Base-by-base conservation (phyloP, 2,888 invertebrate genomes). In the Alitta virens region DNA sequence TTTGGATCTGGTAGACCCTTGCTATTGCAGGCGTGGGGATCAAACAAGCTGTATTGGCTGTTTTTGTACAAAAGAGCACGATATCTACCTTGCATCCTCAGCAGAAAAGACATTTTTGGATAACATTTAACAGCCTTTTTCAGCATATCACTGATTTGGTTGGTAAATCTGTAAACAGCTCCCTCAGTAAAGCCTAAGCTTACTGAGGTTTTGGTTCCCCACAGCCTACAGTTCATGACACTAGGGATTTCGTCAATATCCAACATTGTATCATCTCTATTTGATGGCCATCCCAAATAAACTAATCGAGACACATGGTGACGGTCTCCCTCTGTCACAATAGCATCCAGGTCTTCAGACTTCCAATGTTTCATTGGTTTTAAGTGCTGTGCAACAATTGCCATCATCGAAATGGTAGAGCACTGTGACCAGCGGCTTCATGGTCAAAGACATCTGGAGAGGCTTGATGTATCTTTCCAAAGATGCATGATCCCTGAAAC, bases 361-460 rank as follows among this genome's bases (percentile, higher is more conserved):
- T 16, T 21, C 52, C 52, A 52, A 16, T 52, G 3, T 2, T 52
- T 52, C 3, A 16, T 16, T 2, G n/a, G 23, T 23, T 21, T 21
- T 2, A 52, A 16, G 2, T 52, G 2, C 2, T 24, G 26, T 5
- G 52, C 52, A 2, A 52, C 2, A 21, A 52, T 26, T 24, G 52
- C 52, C 52, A 52, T 52, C 3, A 52, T 12, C 3, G 25, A 25
- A 5, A 52, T 52, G n/a, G 52, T 21, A 26, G 21, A 2, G 52
- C 52, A 52, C 23, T 52, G 52, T 16, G 52, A 3, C 52, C 52
- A 21, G n/a, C 21, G n/a, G 52, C 52, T 25, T 52, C 52, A 12
- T 52, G 52, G 16, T 2, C 23, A 26, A 52, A 52, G 16, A 21
- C 21, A 12, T 16, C 23, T 16, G 24, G 25, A 16, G 52, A 52